Base-by-base conservation (phyloP, 2,113 vertebrate species). In the Anser brachyrhynchus region DNA sequence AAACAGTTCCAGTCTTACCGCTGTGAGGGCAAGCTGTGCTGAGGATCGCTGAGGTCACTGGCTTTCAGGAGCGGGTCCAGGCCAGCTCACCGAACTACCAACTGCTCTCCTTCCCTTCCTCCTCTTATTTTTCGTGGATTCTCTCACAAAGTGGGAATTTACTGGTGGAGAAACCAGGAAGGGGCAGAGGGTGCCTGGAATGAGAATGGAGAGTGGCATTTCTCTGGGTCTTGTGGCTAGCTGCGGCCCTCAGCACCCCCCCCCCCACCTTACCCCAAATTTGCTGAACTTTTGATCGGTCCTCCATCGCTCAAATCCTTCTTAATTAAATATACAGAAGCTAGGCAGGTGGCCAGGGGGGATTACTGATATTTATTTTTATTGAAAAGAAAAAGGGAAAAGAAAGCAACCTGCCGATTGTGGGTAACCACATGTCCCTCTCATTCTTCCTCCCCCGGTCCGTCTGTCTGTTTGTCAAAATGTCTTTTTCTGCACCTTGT, bases 301-400 rank as follows among this genome's bases (percentile, higher is more conserved):
- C 93, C 49, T 75, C 22, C 43, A 44, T 95, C 78, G 75, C 79
- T 78, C 78, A 83, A 89, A 93, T 92, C 90, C 77, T 95, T 91
- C 62, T 86, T 95, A 96, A 96, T 93, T 96, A 95, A 97, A 90
- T 84, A 95, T n/a, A 90, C 89, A 94, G 94, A 95, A 94, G 61
- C 93, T 74, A 89, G 95, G 93, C 97, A 96, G 93, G 95, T 96
- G 94, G 94, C 90, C 90, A 94, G 70, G 62, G 59, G 90, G 96
- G 95, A 96, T 97, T 95, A 93, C 74, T 92, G 92, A 88, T 93
- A 94, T 84, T 95, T 94, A 94, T 96, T 96, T 93, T 94, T 95
- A 89, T 93, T 84, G 2, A 65, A 91, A 29, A 52, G 3, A 19
- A 67, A 67, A 41, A 59, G 7, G 87, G 17, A 84, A 89, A 84